Percentiles rank a stretch among this genome's conserved stretches.
These are phyloP conservation scores for Xestia c-nigrum DNA, from an alignment of 2,888 invertebrate species.

Conservation along the genomic window DNA sequence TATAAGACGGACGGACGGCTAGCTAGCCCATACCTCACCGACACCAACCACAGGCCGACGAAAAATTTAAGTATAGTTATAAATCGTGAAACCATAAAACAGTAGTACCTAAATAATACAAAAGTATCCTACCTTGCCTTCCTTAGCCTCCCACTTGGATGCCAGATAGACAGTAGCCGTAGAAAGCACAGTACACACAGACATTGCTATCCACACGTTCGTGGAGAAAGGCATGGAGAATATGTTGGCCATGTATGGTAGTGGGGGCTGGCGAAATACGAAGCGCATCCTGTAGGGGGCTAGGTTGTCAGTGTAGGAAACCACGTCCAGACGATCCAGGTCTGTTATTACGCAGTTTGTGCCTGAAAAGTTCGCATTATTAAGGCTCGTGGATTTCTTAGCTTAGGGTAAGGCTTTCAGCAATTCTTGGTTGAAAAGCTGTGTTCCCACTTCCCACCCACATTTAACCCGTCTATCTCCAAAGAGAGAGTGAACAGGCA, in stretches of 20 bases:
- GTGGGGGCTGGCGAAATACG: conserved; percentile 92
- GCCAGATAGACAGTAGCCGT: conserved; percentile 80
- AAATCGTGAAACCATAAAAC: too few species aligned
- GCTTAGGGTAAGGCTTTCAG: background rate
- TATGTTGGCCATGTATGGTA: conserved; percentile 92
- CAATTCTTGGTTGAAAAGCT: background rate
- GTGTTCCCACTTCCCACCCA: too few species aligned
- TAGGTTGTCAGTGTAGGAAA: conserved; percentile 86
- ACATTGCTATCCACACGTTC: conserved; percentile 91
- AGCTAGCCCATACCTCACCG: too few species aligned
- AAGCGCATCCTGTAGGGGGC: conserved; percentile 87
- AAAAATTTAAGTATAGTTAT: too few species aligned
- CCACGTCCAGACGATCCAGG: conserved; percentile 75
- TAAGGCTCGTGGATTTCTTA: background rate
- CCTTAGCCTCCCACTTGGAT: conserved; percentile 78
- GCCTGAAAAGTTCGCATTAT: conserved; percentile 68
- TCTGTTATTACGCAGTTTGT: conserved; percentile 76
- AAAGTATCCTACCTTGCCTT: conserved; percentile 64
- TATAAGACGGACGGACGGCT: too few species aligned
- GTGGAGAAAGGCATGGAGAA: conserved; percentile 91
- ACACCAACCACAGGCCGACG: too few species aligned
- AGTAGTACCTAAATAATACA: too few species aligned
- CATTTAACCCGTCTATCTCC: too few species aligned
- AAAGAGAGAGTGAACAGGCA: too few species aligned
- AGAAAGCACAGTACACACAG: conserved; percentile 80